phyloP scores from a whole-genome alignment of 2,888 invertebrate genomes.

The Nomada fabriciana region DNA sequence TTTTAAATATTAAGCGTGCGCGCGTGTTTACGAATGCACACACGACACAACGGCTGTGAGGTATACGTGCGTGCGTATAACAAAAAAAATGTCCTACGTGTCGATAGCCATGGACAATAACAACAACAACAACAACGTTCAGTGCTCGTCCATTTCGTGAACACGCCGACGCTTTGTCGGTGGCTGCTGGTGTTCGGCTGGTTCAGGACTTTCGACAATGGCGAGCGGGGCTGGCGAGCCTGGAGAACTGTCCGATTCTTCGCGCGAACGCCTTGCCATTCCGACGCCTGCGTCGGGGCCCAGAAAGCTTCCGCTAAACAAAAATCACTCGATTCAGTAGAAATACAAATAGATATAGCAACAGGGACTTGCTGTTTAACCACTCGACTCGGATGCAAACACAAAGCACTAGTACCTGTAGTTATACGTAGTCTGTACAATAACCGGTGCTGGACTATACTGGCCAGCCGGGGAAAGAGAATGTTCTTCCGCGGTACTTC shows the following conservation, averaged over 20 bases:
- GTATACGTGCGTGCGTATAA: conserved; percentile 58
- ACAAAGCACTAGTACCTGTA: conserved; percentile 84
- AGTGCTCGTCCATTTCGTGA: conserved; percentile 83
- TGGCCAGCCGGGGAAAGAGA: conserved; percentile 86
- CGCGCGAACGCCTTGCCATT: conserved; percentile 80
- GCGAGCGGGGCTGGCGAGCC: conserved; percentile 83
- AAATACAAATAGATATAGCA: neutral
- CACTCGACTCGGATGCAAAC: neutral
- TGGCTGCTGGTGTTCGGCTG: conserved; percentile 77
- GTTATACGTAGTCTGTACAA: conserved; percentile 87
- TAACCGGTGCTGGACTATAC: conserved; percentile 87
- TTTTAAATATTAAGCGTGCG: conserved; percentile 42
- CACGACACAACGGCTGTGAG: conserved; percentile 35
- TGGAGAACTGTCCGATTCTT: conserved; percentile 83
- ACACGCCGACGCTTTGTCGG: conserved; percentile 82
- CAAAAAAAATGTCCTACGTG: conserved; percentile 77
- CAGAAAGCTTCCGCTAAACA: conserved; percentile 81
- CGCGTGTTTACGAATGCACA: conserved; percentile 27
- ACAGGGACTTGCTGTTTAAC: neutral
- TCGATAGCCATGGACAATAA: conserved; percentile 71
- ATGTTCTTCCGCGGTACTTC: conserved; percentile 85
- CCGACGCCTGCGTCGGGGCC: conserved; percentile 82
- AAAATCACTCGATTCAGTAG: neutral
- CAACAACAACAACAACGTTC: conserved; percentile 64
- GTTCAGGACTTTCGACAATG: conserved; percentile 83